Evolutionary conservation across 2,797 vertebrate genomes (phyloP).

Genomic region (Danio albolineatus): DNA sequence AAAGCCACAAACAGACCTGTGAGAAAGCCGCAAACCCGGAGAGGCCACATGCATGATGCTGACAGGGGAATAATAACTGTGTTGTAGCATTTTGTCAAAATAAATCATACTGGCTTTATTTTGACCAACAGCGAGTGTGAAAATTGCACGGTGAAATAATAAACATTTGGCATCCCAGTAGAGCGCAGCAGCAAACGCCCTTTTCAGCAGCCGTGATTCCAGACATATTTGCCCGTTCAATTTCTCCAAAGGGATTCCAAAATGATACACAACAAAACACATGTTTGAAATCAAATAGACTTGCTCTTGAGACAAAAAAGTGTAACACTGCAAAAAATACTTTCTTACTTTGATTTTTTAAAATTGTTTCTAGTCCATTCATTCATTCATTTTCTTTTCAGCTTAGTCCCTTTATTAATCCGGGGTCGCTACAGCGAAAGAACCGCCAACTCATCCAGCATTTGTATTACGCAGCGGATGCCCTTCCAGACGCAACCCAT

Average conservation of each 20-base stretch:
- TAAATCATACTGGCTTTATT: background rate
- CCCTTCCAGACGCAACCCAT: too few species aligned
- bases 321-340: too few species aligned
- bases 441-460: too few species aligned
- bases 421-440: too few species aligned
- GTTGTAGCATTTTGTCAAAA: background rate
- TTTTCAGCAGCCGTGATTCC: background rate
- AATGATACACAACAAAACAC: too few species aligned
- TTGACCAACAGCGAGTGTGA: background rate
- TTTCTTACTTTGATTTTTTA: too few species aligned
- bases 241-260: background rate
- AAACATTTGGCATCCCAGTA: background rate
- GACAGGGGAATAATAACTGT: background rate
- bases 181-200: background rate
- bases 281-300: too few species aligned
- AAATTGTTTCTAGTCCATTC: too few species aligned
- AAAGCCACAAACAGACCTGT: slow-evolving; percentile 28
- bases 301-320: too few species aligned
- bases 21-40: slow-evolving; percentile 6
- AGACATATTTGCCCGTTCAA: background rate
- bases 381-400: too few species aligned
- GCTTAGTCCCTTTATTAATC: too few species aligned
- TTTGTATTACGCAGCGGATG: too few species aligned
- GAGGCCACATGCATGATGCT: background rate
- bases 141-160: background rate